Evolutionary conservation across 2,797 vertebrate genomes (phyloP), one percentile per base, ranked within the genome.

Genomic region (Epinephelus awoara): DNA sequence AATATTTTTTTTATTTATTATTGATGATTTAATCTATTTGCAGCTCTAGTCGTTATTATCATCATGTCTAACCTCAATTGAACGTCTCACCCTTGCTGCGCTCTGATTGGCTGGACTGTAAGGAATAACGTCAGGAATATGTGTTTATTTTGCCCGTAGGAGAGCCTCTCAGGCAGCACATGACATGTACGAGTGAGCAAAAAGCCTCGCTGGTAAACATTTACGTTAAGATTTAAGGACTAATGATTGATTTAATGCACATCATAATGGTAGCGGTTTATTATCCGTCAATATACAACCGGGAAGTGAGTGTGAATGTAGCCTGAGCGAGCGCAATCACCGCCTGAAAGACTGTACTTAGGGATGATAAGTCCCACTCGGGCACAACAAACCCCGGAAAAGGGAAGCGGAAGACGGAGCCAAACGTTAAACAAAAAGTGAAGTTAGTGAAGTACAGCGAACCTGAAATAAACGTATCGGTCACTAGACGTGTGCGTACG

Each of bases 371-470:
- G 0, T 0, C 0, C 0, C 0, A 0, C 0, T 0, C 0, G 0
- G 54, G n/a, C 46, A 74, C 54, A 87, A 83, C 83, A 88, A 90
- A 90, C 54, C 88, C 92, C 91, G 93, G 91, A 94, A 93, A 85
- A 75, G 84, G 75, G 80, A 91, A 92, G 91, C 82, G 86, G 88
- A 92, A 82, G 85, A 75, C 27, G 18, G 38, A 57, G 18, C 25
- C 47, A n/a, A 66, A 80, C 38, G 38, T 34, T 52, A n/a, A 56
- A 81, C 61, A 46, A 42, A 61, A 67, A 68, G 65, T 55, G 38
- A 82, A 85, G 64, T 80, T 82, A 25, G 42, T 51, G 1, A 68
- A 72, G 76, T 77, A 3, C 19, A 44, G 1, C 49, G 29, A 5
- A 19, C 3, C 19, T 29, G 9, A 44, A 67, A 62, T 62, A 42